phyloP scores from a whole-genome alignment of 2,888 invertebrate species.

The Lasioglossum villosulum region DNA sequence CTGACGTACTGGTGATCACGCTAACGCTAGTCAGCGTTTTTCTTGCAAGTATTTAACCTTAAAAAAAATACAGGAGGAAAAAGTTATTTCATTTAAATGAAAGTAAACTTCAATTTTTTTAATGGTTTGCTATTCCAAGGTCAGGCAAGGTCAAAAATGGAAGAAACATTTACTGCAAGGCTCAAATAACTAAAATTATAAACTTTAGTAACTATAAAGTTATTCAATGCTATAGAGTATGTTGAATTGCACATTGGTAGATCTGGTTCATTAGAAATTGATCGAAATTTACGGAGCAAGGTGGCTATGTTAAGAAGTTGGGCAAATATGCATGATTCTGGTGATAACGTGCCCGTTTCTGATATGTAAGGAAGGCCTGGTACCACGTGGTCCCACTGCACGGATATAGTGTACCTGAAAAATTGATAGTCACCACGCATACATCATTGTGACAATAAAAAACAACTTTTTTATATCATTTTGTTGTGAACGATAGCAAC shows the following conservation, averaged over 20 bases:
- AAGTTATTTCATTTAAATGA: too few relatives aligned
- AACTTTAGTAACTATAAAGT: neutral
- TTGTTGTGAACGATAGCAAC: too few relatives aligned
- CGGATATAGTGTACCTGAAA: constrained; percentile 80
- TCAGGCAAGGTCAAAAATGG: too few relatives aligned
- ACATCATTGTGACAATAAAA: neutral
- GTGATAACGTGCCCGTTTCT: constrained; percentile 86
- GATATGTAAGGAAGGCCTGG: constrained; percentile 87
- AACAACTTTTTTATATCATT: neutral
- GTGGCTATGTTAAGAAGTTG: constrained; percentile 87
- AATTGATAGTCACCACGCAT: too few relatives aligned
- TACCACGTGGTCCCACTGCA: constrained; percentile 85
- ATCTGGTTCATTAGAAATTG: constrained; percentile 6
- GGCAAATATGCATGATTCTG: constrained; percentile 88
- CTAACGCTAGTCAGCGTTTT: too few relatives aligned
- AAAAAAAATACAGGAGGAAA: too few relatives aligned
- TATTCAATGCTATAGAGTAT: neutral
- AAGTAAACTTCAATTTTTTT: too few relatives aligned
- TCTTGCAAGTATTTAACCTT: too few relatives aligned
- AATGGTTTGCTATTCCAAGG: too few relatives aligned
- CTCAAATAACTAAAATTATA: too few relatives aligned
- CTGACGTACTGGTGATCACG: too few relatives aligned
- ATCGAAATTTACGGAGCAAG: constrained; percentile 83
- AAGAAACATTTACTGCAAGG: too few relatives aligned
- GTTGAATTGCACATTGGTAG: neutral